phyloP scores from a whole-genome alignment of 1,140 invertebrate species.

The Cataglyphis hispanica region DNA sequence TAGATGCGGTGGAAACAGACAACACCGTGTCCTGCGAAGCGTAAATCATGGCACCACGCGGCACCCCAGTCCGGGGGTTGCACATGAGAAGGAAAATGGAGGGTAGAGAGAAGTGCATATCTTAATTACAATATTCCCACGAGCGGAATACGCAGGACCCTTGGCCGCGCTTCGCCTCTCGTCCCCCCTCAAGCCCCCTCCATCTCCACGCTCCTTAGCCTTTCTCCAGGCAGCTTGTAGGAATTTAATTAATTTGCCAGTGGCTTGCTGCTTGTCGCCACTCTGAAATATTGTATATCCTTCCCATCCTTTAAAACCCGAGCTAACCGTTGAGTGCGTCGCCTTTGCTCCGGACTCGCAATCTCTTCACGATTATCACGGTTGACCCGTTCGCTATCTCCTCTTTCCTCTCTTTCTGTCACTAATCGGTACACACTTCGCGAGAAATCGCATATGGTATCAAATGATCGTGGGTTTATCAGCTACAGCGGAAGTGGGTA shows the following conservation, averaged over 20 bases:
- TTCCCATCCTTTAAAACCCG: constrained; percentile 76
- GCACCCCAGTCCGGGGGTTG: constrained; percentile 16
- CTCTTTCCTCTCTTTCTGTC: neutral
- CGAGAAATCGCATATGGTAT: constrained; percentile 7
- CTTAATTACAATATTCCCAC: constrained; percentile 83
- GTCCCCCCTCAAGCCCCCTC: neutral
- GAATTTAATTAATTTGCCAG: constrained; percentile 83
- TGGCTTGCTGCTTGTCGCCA: constrained; percentile 78
- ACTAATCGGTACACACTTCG: neutral
- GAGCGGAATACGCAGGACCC: constrained; percentile 74
- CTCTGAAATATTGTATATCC: constrained; percentile 78
- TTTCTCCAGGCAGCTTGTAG: constrained; percentile 76
- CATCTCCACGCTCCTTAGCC: constrained; percentile 13
- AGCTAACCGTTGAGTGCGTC: constrained; percentile 53
- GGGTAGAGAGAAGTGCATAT: constrained; percentile 78
- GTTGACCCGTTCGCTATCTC: neutral
- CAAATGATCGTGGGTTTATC: constrained; percentile 36
- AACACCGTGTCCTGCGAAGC: constrained; percentile 75
- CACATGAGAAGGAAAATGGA: constrained; percentile 67
- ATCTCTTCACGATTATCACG: constrained; percentile 42
- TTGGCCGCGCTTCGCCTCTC: constrained; percentile 65
- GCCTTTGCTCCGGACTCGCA: constrained; percentile 17
- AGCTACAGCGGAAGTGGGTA: constrained; percentile 1
- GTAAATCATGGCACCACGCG: constrained; percentile 73
- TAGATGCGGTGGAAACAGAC: constrained; percentile 75